Percentiles rank a stretch among this genome's conserved stretches.
These are phyloP conservation scores for Phortica magna DNA, from an alignment of 2,888 invertebrate species.

Conservation along the genomic window DNA sequence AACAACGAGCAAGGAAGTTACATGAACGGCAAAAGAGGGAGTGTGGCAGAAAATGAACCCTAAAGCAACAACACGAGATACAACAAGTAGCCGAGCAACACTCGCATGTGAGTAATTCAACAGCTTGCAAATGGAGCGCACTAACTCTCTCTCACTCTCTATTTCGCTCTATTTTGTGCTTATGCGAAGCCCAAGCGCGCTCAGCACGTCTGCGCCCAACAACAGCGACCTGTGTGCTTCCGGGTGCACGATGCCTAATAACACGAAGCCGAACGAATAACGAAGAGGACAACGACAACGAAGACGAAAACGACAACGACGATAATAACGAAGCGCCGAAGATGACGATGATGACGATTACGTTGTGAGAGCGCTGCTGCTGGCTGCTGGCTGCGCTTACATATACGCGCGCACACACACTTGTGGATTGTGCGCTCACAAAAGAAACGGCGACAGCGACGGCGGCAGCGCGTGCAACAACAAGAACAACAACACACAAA, in stretches of 20 bases:
- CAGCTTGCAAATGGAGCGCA: constrained; percentile 11
- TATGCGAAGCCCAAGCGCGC: constrained; percentile 36
- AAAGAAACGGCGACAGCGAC: constrained; percentile 10
- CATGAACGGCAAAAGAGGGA: background rate
- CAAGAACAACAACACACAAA: constrained; percentile 47
- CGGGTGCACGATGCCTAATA: constrained; percentile 44
- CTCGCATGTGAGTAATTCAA: constrained; percentile 22
- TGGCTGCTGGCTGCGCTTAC: constrained; percentile 44
- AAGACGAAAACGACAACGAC: constrained; percentile 17
- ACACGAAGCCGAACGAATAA: constrained; percentile 41
- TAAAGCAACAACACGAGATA: constrained; percentile 60
- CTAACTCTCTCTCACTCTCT: constrained; percentile 9
- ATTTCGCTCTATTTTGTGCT: background rate
- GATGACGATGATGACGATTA: background rate
- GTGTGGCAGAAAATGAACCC: constrained; percentile 7
- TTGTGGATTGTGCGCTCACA: constrained; percentile 69
- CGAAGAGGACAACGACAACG: constrained; percentile 33
- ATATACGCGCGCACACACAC: constrained; percentile 68
- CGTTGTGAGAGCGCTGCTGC: background rate
- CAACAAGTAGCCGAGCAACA: constrained; percentile 66
- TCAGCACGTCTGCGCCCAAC: constrained; percentile 47
- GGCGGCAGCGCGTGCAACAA: constrained; percentile 43
- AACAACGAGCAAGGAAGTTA: constrained; percentile 9
- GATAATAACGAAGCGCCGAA: background rate
- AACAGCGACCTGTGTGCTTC: constrained; percentile 62